Percentiles rank a stretch among this genome's conserved stretches.
Conservation (phyloP, 2,888 invertebrate species). For the Thereva unica region DNA sequence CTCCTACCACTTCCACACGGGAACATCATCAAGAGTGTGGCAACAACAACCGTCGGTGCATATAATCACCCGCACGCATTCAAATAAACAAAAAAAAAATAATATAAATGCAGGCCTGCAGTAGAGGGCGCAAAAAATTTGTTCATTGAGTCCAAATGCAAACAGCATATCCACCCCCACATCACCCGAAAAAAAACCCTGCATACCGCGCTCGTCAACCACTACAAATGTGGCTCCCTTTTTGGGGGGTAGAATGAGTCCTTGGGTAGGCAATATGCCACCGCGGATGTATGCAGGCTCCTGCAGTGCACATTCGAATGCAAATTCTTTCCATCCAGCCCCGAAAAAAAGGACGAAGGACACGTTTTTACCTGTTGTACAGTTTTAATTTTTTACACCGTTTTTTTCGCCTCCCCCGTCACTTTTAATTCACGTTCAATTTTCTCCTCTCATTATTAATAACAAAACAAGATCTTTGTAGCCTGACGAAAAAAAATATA, state of each 20-base stretch:
- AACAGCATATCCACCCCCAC: constrained; percentile 36
- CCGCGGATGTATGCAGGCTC: constrained; percentile 32
- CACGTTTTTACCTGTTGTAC: too few relatives aligned
- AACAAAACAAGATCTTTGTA: too few relatives aligned
- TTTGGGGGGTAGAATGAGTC: constrained; percentile 13
- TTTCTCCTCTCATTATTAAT: too few relatives aligned
- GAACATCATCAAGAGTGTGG: constrained; percentile 42
- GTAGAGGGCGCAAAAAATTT: constrained; percentile 1
- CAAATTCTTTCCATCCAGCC: too few relatives aligned
- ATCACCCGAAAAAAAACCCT: constrained; percentile 18
- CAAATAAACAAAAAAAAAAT: constrained; percentile 26
- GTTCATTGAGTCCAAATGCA: constrained; percentile 37
- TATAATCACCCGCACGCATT: constrained; percentile 30
- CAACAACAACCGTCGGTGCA: constrained; percentile 32
- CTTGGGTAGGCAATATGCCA: constrained; percentile 1
- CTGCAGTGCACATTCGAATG: too few relatives aligned
- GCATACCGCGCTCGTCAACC: constrained; percentile 21
- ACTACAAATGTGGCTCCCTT: constrained; percentile 30
- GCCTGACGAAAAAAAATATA: too few relatives aligned
- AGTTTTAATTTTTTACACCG: too few relatives aligned
- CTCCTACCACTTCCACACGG: constrained; percentile 33
- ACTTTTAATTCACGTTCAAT: too few relatives aligned
- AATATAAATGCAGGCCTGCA: constrained; percentile 6
- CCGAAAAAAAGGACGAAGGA: too few relatives aligned
- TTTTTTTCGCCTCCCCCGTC: too few relatives aligned